Evolutionary conservation across 2,113 vertebrate genomes (phyloP).

Genomic region (Prunella fulvescens): DNA sequence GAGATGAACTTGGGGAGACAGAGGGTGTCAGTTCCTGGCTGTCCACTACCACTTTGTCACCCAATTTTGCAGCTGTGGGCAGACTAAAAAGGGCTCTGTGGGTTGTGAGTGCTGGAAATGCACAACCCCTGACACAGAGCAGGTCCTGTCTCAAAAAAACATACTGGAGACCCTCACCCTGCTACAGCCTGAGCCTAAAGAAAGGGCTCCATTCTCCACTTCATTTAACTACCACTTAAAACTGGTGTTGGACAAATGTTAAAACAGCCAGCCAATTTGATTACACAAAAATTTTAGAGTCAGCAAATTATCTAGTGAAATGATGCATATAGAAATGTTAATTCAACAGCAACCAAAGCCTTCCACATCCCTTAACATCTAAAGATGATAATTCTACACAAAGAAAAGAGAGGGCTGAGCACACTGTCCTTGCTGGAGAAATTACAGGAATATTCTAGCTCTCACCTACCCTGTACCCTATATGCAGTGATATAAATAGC

Average conservation of each 20-base stretch:
- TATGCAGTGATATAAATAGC: background rate
- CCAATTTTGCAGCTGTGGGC: background rate
- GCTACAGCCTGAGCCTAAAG: background rate
- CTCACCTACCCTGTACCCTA: background rate
- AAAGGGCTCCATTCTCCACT: background rate
- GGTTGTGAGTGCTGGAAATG: background rate
- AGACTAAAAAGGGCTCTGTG: background rate
- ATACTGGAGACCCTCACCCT: background rate
- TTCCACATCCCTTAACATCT: background rate
- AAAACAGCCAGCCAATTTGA: background rate
- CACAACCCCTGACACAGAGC: background rate
- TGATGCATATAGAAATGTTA: constrained; percentile 17
- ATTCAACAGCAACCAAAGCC: background rate
- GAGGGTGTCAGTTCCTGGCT: background rate
- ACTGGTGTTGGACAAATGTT: background rate
- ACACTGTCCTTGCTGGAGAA: background rate
- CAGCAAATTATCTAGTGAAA: constrained; percentile 49
- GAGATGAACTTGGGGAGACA: background rate
- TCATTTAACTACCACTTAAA: background rate
- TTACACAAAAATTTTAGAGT: constrained; percentile 17
- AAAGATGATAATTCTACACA: background rate
- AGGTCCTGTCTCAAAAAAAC: background rate
- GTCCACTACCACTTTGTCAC: background rate
- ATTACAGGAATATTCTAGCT: background rate
- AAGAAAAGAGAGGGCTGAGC: background rate